A percentile compares a stretch with the other conserved stretches of the same genome.
These are phyloP conservation scores for Arge pagana DNA, from an alignment of 2,888 invertebrate species.

Conservation along the genomic window DNA sequence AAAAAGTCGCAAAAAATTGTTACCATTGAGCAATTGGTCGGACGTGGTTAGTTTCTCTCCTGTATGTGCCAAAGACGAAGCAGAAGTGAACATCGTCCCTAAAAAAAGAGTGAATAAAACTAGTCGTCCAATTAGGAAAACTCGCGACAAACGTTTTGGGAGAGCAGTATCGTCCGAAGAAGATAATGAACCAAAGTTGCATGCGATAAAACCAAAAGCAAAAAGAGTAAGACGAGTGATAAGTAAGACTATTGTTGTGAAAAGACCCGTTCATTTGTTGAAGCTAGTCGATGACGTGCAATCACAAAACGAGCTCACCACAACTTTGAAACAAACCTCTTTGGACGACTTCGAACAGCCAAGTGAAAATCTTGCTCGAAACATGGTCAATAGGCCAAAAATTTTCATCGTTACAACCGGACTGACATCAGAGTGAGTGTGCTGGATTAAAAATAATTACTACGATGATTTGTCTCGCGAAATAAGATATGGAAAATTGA, in stretches of 20 bases:
- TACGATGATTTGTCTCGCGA: neutral
- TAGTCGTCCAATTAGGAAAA: constrained; percentile 1
- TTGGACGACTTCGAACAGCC: constrained; percentile 43
- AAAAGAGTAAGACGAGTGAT: constrained; percentile 8
- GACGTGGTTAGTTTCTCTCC: constrained; percentile 43
- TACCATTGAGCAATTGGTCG: constrained; percentile 37
- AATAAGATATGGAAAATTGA: neutral
- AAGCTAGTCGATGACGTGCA: constrained; percentile 27
- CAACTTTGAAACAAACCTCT: constrained; percentile 33
- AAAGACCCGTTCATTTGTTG: constrained; percentile 39
- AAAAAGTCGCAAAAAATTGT: constrained; percentile 34
- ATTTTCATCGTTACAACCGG: constrained; percentile 50
- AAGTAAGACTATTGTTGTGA: constrained; percentile 47
- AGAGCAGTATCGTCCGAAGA: constrained; percentile 9
- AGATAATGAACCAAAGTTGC: neutral
- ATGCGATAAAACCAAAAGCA: constrained; percentile 14
- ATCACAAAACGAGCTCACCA: neutral
- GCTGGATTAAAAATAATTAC: neutral
- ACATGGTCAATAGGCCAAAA: constrained; percentile 28
- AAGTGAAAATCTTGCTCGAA: constrained; percentile 28
- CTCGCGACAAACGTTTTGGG: constrained; percentile 9
- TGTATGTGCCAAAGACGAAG: constrained; percentile 18
- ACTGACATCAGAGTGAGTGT: constrained; percentile 44
- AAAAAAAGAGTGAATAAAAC: constrained; percentile 26
- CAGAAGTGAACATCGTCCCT: constrained; percentile 13